Percentiles rank a stretch among this genome's conserved stretches.
Conservation (phyloP, 2,113 vertebrate species). For the Cebidichthys violaceus region DNA sequence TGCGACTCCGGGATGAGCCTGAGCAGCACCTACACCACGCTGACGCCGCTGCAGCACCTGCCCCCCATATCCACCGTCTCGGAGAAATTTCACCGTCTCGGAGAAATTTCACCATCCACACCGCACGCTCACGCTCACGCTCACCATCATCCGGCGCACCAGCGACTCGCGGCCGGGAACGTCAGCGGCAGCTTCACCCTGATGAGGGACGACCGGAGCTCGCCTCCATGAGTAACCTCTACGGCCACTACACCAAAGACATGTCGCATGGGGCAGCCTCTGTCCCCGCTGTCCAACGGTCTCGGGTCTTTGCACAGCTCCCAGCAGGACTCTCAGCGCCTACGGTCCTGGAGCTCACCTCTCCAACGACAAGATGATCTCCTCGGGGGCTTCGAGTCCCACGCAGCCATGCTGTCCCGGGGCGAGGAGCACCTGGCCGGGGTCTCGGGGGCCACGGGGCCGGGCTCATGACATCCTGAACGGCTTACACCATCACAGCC, state of each 20-base stretch:
- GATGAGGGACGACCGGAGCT: slow-evolving; percentile 95
- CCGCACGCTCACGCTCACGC: slow-evolving; percentile 71
- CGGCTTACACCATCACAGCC: slow-evolving; percentile 89
- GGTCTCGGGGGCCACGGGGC: slow-evolving; percentile 89
- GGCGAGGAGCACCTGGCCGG: slow-evolving; percentile 93
- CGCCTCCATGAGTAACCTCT: slow-evolving; percentile 95
- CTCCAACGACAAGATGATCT: slow-evolving; percentile 94
- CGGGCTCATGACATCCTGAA: slow-evolving; percentile 90
- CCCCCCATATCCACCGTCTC: slow-evolving; percentile 95
- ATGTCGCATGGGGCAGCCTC: slow-evolving; percentile 94
- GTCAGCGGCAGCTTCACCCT: slow-evolving; percentile 97
- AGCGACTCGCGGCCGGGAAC: slow-evolving; percentile 90
- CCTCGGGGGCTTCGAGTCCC: slow-evolving; percentile 93
- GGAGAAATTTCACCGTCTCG: slow-evolving; percentile 95
- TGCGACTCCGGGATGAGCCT: slow-evolving; percentile 95
- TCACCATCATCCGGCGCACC: slow-evolving; percentile 91
- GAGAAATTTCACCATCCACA: slow-evolving; percentile 97
- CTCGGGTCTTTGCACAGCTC: slow-evolving; percentile 93
- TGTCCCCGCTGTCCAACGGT: slow-evolving; percentile 94
- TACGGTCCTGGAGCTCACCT: slow-evolving; percentile 92
- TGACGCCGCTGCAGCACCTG: slow-evolving; percentile 97
- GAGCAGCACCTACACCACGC: slow-evolving; percentile 95
- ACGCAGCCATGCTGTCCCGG: slow-evolving; percentile 93
- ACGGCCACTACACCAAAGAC: slow-evolving; percentile 97
- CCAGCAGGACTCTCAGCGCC: slow-evolving; percentile 89